A percentile compares a stretch with the other conserved stretches of the same genome.
Evolutionary conservation across 30 jellyfish, hydroid and myxozoan species (phyloP).

Genomic region (Cassiopea andromeda): DNA sequence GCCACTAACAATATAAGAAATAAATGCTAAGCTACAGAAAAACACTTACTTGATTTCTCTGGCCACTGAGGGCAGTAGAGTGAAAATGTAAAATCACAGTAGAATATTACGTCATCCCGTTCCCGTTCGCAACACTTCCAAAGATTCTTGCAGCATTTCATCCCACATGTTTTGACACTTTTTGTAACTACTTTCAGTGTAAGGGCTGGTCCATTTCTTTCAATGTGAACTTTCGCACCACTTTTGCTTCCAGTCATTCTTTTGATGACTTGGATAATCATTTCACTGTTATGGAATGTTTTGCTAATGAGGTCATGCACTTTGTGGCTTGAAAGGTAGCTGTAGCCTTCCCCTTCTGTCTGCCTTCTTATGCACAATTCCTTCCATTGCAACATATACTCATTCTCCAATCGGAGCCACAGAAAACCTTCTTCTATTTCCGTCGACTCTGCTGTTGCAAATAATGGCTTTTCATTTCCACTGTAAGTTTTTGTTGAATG

Average conservation of each 20-base stretch:
- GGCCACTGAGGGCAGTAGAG: slow-evolving; percentile 56
- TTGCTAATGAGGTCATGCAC: slow-evolving; percentile 8
- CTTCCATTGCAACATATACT: slow-evolving; percentile 52
- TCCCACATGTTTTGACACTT: neutral
- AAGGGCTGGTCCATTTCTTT: slow-evolving; percentile 48
- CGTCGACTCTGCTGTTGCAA: slow-evolving; percentile 26
- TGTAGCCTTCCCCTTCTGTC: slow-evolving; percentile 42
- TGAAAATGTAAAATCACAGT: slow-evolving; percentile 48
- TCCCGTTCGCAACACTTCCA: slow-evolving; percentile 7
- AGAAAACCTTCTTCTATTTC: slow-evolving; percentile 22
- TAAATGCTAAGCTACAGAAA: too few relatives aligned
- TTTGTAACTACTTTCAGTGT: slow-evolving; percentile 11
- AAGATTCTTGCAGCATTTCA: slow-evolving; percentile 23
- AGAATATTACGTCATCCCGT: slow-evolving; percentile 2
- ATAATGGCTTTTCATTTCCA: slow-evolving; percentile 34
- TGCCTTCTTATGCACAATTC: slow-evolving; percentile 45
- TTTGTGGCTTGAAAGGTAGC: slow-evolving; percentile 44
- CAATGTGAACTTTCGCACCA: slow-evolving; percentile 5
- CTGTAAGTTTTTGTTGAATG: slow-evolving; percentile 1
- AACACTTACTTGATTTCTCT: slow-evolving; percentile 12
- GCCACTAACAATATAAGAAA: too few relatives aligned
- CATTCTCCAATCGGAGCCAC: slow-evolving; percentile 64
- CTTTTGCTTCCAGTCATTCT: neutral
- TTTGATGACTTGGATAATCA: neutral
- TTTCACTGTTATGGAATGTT: slow-evolving; percentile 1